A percentile compares a stretch with the other conserved stretches of the same genome.
Evolutionary conservation across 2,888 invertebrate species (phyloP).

Genomic region (Chesias legatella): DNA sequence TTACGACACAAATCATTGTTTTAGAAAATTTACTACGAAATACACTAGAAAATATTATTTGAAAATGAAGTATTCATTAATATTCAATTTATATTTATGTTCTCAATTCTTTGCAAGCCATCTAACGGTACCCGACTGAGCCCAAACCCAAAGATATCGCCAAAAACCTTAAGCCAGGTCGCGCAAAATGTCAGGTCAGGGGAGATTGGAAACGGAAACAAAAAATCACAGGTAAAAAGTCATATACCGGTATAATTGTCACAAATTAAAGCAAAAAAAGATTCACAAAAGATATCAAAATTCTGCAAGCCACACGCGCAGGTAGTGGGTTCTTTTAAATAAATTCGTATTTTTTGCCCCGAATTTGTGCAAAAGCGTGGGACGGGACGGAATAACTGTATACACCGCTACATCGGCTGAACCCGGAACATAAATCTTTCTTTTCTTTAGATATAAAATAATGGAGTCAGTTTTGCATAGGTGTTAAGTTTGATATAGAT

Average conservation of each 20-base stretch:
- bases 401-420: constrained; percentile 47
- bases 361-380: constrained; percentile 78
- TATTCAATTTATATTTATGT: constrained; percentile 32
- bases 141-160: constrained; percentile 49
- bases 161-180: constrained; percentile 62
- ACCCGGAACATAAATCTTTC: constrained; percentile 50
- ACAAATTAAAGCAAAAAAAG: constrained; percentile 79
- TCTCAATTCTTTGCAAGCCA: constrained; percentile 34
- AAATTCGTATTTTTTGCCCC: constrained; percentile 59
- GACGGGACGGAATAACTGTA: constrained; percentile 73
- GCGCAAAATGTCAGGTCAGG: constrained; percentile 66
- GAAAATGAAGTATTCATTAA: constrained; percentile 22
- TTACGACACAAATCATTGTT: no score
- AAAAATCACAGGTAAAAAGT: constrained; percentile 77
- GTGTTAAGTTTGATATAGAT: no score
- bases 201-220: constrained; percentile 49
- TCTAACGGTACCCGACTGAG: constrained; percentile 59
- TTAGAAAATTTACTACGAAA: no score
- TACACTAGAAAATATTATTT: not conserved
- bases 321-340: constrained; percentile 69
- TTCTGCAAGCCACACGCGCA: constrained; percentile 81
- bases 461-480: not conserved
- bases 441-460: constrained; percentile 36
- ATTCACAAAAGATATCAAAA: constrained; percentile 77
- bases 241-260: constrained; percentile 80